Base-by-base conservation (phyloP, 2,888 invertebrate genomes). In the Pheosia gnoma region DNA sequence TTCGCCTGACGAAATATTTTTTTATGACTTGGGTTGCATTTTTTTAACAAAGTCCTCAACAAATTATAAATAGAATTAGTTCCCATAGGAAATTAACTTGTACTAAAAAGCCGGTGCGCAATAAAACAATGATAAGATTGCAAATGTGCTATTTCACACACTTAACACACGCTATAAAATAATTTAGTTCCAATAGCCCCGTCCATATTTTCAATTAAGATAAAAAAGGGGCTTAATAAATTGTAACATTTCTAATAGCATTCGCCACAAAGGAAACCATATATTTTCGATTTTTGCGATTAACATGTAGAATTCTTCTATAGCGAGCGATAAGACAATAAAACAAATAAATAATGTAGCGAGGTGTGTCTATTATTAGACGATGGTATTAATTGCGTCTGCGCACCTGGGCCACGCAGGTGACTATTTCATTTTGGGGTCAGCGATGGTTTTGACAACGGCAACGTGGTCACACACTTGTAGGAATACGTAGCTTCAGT, bases 391-490 rank as follows among this genome's bases (percentile, higher is more conserved):
- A 90, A 91, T 90, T 90, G 90, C 88, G 82, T 75, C 63, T 52
- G 70, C 87, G 89, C 92, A 92, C 91, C 92, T 92, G 92, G 91
- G 87, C 78, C 68, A 71, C 81, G 91, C 91, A 93, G 92, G 93
- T 93, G 93, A 88, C 84, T 81, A 71, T 79, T 75, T 75, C 82
- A 82, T 82, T 89, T 91, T 91, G 87, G 91, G 91, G 92, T 90
- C 91, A 89, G 83, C 81, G 81, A 78, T 81, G 84, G 82, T 82
- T 87, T 86, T 87, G 87, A 87, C 85, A 85, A n/a, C 80, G 79
- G 80, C 74, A 70, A 80, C 81, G 78, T 74, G 74, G 67, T 71
- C 67, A 72, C 39, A 74, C 73, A 75, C 80, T 80, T 82, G 85
- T 89, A 88, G 83, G 84, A 89, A 89, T 77, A n/a, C 79, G 78